A percentile compares a stretch with the other conserved stretches of the same genome.
Conservation (phyloP, 2,797 vertebrate genomes). For the Siniperca undulata region DNA sequence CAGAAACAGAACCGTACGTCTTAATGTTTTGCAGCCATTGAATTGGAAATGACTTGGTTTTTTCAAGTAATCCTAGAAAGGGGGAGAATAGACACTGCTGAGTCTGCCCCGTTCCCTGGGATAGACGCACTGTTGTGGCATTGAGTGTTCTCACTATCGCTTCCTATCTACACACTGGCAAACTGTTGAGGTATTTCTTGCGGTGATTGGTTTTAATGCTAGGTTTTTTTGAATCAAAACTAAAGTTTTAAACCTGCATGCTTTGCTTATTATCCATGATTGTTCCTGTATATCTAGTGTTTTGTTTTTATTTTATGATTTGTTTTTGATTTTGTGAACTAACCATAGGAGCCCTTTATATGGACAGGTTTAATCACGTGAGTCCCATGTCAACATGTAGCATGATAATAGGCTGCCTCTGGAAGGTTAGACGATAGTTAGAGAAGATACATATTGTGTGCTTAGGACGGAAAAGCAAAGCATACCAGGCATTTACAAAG, state of each 20-base stretch:
- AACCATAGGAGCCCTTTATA: slow-evolving; percentile 93
- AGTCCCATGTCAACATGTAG: slow-evolving; percentile 88
- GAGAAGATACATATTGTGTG: slow-evolving; percentile 81
- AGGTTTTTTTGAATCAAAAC: slow-evolving; percentile 90
- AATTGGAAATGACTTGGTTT: slow-evolving; percentile 99
- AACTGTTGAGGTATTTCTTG: slow-evolving; percentile 99
- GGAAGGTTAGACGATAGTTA: slow-evolving; percentile 82
- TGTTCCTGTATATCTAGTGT: slow-evolving; percentile 83
- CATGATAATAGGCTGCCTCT: slow-evolving; percentile 91
- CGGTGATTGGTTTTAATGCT: slow-evolving; percentile 99
- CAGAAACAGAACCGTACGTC: slow-evolving; percentile 91
- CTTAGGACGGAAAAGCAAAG: slow-evolving; percentile 87
- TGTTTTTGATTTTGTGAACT: slow-evolving; percentile 90
- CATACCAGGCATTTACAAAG: slow-evolving; percentile 85
- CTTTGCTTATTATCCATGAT: slow-evolving; percentile 96
- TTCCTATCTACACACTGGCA: slow-evolving; percentile 99
- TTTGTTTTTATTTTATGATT: slow-evolving; percentile 76
- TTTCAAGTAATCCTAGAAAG: slow-evolving; percentile 99
- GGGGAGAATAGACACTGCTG: slow-evolving; percentile 99
- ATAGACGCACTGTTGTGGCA: slow-evolving; percentile 99
- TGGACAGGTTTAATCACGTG: slow-evolving; percentile 89
- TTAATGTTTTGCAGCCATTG: slow-evolving; percentile 99
- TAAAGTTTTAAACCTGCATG: slow-evolving; percentile 97
- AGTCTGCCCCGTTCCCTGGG: slow-evolving; percentile 99
- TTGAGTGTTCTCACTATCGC: slow-evolving; percentile 99